A percentile compares a stretch with the other conserved stretches of the same genome.
phyloP scores from a whole-genome alignment of 1,140 invertebrate species.

The Drosophila ficusphila region DNA sequence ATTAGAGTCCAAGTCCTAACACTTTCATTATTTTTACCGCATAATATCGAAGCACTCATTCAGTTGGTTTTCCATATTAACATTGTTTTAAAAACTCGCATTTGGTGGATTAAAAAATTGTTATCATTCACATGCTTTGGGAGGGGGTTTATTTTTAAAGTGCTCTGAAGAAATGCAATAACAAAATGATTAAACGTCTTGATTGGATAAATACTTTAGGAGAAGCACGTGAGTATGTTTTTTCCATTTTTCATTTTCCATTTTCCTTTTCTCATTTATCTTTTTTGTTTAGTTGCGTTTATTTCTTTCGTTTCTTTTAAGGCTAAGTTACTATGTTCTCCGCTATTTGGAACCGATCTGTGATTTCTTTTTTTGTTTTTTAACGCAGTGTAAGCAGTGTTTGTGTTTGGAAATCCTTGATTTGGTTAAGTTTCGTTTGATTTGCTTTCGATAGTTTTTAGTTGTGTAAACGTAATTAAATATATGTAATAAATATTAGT shows the following conservation, averaged over 20 bases:
- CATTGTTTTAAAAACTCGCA: constrained; percentile 53
- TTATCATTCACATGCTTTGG: constrained; percentile 35
- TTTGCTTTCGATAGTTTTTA: constrained; percentile 34
- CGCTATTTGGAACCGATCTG: constrained; percentile 15
- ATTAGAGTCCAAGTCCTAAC: constrained; percentile 74
- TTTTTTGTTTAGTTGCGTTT: neutral
- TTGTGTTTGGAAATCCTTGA: constrained; percentile 30
- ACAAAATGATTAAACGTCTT: constrained; percentile 47
- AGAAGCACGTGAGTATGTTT: constrained; percentile 45
- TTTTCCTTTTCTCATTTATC: neutral
- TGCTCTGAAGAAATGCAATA: constrained; percentile 58
- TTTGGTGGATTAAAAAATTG: constrained; percentile 54
- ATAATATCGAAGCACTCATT: constrained; percentile 75
- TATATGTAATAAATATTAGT: constrained; percentile 74
- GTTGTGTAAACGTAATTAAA: constrained; percentile 65
- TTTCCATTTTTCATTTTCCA: neutral
- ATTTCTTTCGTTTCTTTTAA: constrained; percentile 9
- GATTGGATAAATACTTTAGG: constrained; percentile 46
- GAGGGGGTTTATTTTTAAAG: constrained; percentile 9
- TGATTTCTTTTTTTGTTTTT: constrained; percentile 6
- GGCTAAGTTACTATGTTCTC: constrained; percentile 43
- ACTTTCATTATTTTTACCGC: constrained; percentile 62
- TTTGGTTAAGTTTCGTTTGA: constrained; percentile 50
- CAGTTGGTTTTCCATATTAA: constrained; percentile 49
- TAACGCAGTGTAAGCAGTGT: constrained; percentile 20